phyloP scores from a whole-genome alignment of 2,113 vertebrate species.

The Pseudonaja textilis region DNA sequence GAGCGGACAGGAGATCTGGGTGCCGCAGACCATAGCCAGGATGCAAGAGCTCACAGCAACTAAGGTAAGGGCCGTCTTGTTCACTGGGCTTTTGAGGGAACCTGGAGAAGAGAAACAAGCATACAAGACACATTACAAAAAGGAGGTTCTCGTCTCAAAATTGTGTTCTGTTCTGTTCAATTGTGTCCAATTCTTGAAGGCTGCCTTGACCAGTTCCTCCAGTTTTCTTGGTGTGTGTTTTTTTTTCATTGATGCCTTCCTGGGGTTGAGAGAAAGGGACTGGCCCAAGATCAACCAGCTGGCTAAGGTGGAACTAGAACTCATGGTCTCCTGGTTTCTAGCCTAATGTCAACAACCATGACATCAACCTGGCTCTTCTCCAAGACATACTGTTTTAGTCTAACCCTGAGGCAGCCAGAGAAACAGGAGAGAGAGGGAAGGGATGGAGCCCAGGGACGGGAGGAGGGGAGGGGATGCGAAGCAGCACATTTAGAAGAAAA shows the following conservation, averaged over 20 bases:
- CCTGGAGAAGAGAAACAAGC: slow-evolving; percentile 70
- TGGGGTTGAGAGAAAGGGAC: not conserved
- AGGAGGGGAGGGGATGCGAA: too few species aligned
- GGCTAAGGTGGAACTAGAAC: not conserved
- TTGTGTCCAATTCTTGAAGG: not conserved
- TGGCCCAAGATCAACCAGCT: not conserved
- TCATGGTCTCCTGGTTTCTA: not conserved
- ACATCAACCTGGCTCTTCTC: not conserved
- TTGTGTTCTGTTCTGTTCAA: too few species aligned
- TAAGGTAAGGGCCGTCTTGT: slow-evolving; percentile 91
- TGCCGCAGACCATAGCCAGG: slow-evolving; percentile 93
- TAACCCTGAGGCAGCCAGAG: too few species aligned
- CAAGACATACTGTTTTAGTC: not conserved
- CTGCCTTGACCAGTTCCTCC: not conserved
- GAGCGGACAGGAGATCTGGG: slow-evolving; percentile 92
- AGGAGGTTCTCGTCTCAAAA: not conserved
- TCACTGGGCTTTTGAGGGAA: slow-evolving; percentile 89
- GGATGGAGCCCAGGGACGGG: too few species aligned
- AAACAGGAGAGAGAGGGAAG: too few species aligned
- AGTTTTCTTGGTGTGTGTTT: not conserved
- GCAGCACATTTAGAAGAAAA: too few species aligned
- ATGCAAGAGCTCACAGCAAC: slow-evolving; percentile 94
- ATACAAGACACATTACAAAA: not conserved
- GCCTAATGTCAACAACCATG: not conserved
- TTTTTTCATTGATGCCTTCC: not conserved